Conservation (phyloP, 2,797 vertebrate genomes). For the Clarias fuscus region DNA sequence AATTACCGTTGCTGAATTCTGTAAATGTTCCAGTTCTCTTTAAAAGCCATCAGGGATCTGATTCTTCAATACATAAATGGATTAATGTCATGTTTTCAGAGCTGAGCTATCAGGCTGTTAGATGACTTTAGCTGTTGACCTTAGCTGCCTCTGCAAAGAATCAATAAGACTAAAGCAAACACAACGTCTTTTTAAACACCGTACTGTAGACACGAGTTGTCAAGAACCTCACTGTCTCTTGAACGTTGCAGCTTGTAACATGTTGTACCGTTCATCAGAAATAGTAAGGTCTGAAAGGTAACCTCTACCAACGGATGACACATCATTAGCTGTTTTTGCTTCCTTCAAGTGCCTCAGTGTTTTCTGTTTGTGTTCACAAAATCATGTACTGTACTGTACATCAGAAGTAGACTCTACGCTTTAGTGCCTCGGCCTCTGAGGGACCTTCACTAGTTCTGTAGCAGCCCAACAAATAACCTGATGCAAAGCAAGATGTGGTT, state of each 20-base stretch:
- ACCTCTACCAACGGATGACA: conserved; percentile 3
- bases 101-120: background rate
- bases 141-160: conserved; percentile 18
- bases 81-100: conserved; percentile 18
- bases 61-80: background rate
- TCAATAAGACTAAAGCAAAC: conserved; percentile 19
- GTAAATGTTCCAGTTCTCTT: conserved; percentile 20
- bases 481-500: conserved; percentile 1
- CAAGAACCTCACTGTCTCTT: conserved; percentile 3
- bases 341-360: conserved; percentile 8
- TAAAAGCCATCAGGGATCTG: conserved; percentile 4
- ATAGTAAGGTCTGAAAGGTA: conserved; percentile 28
- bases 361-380: conserved; percentile 12
- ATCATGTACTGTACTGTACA: background rate
- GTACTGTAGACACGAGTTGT: background rate
- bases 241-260: conserved; percentile 13
- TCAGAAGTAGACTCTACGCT: conserved; percentile 4
- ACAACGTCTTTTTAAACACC: background rate
- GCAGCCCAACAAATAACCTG: conserved; percentile 34
- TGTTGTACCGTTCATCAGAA: conserved; percentile 29
- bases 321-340: conserved; percentile 22
- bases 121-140: conserved; percentile 10
- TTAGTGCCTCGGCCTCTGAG: background rate
- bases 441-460: background rate
- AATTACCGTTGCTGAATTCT: conserved; percentile 28